These are phyloP conservation scores for Margarornis squamiger DNA, from an alignment of 2,797 vertebrate species.

Conservation along the genomic window DNA sequence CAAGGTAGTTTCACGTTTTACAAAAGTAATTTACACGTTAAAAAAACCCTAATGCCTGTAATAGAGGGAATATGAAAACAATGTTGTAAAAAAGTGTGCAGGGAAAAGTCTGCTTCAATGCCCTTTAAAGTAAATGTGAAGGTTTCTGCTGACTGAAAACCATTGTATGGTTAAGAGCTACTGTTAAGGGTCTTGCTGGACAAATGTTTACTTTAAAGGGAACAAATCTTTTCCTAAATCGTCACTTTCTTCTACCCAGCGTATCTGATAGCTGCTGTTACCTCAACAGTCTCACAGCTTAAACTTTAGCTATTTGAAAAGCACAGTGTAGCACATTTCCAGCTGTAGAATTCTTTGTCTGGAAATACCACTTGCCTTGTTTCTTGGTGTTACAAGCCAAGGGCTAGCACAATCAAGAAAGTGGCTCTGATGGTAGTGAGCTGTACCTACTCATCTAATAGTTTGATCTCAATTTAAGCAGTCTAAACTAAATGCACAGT, in stretches of 20 bases:
- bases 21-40: background rate
- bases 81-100: background rate
- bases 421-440: background rate
- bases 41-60: background rate
- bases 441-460: constrained; percentile 18
- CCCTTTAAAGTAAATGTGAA: background rate
- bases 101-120: background rate
- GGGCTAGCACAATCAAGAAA: background rate
- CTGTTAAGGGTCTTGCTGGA: background rate
- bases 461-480: constrained; percentile 7
- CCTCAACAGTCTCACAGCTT: background rate
- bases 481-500: background rate
- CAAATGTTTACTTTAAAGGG: background rate
- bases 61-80: background rate
- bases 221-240: background rate
- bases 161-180: background rate
- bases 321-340: background rate
- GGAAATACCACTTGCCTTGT: background rate
- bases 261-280: background rate
- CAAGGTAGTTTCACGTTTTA: background rate
- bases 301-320: background rate
- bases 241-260: background rate
- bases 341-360: background rate
- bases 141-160: background rate
- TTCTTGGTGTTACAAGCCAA: background rate